Base-by-base conservation (phyloP, 2,888 invertebrate genomes). In the Helicoverpa assulta region DNA sequence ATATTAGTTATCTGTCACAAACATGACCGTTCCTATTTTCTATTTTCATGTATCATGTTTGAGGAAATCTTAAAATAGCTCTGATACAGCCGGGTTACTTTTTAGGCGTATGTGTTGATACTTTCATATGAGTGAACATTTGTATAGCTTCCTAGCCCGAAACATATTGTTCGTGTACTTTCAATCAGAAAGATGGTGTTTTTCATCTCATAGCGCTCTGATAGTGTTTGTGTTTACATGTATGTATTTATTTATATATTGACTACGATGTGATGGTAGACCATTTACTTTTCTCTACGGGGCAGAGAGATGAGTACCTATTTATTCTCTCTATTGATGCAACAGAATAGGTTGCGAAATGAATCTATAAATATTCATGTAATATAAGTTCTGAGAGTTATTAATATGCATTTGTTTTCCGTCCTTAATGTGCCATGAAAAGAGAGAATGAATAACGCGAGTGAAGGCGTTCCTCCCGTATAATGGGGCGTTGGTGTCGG, bases 401-500 rank as follows among this genome's bases (percentile, higher is more conserved):
- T 57, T 33, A 55, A 53, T 55, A 52, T 51, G 19, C 29, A 54
- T 60, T 65, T 26, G 64, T 63, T 47, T 53, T 55, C 70, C 40
- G 21, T 66, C 65, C 54, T 59, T 61, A 79, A 67, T 69, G 64
- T 69, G 37, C 60, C 61, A 58, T 57, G 67, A 63, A 52, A 68
- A 29, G 1, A 51, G 63, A 53, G 37, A 65, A 51, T 70, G 66
- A 67, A 70, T 77, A 76, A 85, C 64, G 76, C 69, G 70, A 72
- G 70, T 64, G 81, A 73, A 83, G 84, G 75, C 80, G 81, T 80
- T 80, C 70, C 73, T 75, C 82, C 67, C 70, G 76, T 82, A 88
- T 86, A 89, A 88, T 89, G 81, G 86, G 70, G 74, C 74, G 80
- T 72, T 84, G 85, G 85, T 86, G 88, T 86, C 85, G 76, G 78